Base-by-base conservation (phyloP, 2,113 vertebrate genomes). In the Geococcyx californianus region DNA sequence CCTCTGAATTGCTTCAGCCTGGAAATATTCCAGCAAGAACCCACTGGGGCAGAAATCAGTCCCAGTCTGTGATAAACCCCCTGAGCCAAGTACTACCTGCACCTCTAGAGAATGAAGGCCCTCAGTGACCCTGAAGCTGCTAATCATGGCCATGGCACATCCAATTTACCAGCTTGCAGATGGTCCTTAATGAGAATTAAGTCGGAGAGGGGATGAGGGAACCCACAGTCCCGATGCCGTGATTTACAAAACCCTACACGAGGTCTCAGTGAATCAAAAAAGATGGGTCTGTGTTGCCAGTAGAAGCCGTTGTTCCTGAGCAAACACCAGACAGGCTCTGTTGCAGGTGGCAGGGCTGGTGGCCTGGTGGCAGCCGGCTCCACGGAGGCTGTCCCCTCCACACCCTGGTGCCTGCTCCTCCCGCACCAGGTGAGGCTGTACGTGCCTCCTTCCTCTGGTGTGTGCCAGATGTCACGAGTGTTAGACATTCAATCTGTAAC, bases 401-500 rank as follows among this genome's bases (percentile, higher is more conserved):
- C 40, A 34, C 19, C 42, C 52, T 29, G 13, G 14, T 38, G 10
- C n/a, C 59, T 23, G 26, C 24, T 40, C 2, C 7, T 64, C 20
- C 75, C 1, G 2, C 44, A 15, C 19, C 59, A 59, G 56, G 40
- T 1, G 2, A 58, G 56, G 42, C 2, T 68, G 49, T 6, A 7
- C 9, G 3, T 24, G 55, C 29, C 88, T 68, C 29, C 20, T 82
- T 70, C 72, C 47, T 40, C 56, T 36, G 0, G 29, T 8, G 2
- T 59, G 42, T 40, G 44, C 60, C 90, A 81, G 38, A 66, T 89
- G 80, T 58, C 78, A 84, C 45, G 54, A 12, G 77, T 17, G 51
- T 87, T 45, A 93, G 84, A 84, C 89, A 67, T 87, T 76, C 86
- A 51, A 36, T 95, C 79, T 92, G 16, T 25, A 96, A 60, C 64